A percentile compares a stretch with the other conserved stretches of the same genome.
Evolutionary conservation across 2,113 vertebrate genomes (phyloP).

Genomic region (Dipodomys merriami): DNA sequence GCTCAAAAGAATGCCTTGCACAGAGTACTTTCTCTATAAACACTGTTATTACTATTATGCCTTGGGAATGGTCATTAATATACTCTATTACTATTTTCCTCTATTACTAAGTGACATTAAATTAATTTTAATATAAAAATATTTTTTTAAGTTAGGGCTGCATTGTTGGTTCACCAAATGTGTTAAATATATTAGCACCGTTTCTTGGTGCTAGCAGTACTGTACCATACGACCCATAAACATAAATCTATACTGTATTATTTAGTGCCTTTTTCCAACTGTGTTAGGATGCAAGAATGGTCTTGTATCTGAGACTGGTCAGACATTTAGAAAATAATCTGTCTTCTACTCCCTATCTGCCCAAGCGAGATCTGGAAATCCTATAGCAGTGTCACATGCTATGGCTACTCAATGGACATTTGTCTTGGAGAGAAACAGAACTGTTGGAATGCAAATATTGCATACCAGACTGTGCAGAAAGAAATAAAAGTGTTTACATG

Average conservation of each 20-base stretch:
- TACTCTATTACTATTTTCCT: not conserved
- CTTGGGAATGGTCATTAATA: not conserved
- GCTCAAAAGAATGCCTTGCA: not conserved
- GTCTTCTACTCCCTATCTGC: not conserved
- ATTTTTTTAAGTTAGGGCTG: not conserved
- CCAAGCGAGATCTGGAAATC: constrained; percentile 49
- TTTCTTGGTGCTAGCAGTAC: not conserved
- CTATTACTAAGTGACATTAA: constrained; percentile 7
- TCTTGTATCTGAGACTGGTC: not conserved
- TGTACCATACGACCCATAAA: not conserved
- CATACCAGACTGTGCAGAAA: not conserved
- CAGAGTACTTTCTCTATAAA: not conserved
- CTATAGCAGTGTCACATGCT: constrained; percentile 18
- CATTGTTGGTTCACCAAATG: not conserved
- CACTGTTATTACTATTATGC: not conserved
- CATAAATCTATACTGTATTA: not conserved
- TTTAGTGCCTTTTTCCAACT: not conserved
- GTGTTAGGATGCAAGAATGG: not conserved
- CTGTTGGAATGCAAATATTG: constrained; percentile 8
- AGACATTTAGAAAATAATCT: not conserved
- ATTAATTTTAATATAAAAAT: constrained; percentile 16
- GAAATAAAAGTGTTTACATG: not conserved
- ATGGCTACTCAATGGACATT: constrained; percentile 57
- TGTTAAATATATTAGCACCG: not conserved
- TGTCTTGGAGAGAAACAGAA: not conserved